A percentile compares a stretch with the other conserved stretches of the same genome.
phyloP scores from a whole-genome alignment of 64 coral and sea anemone species.

The Porites lutea region DNA sequence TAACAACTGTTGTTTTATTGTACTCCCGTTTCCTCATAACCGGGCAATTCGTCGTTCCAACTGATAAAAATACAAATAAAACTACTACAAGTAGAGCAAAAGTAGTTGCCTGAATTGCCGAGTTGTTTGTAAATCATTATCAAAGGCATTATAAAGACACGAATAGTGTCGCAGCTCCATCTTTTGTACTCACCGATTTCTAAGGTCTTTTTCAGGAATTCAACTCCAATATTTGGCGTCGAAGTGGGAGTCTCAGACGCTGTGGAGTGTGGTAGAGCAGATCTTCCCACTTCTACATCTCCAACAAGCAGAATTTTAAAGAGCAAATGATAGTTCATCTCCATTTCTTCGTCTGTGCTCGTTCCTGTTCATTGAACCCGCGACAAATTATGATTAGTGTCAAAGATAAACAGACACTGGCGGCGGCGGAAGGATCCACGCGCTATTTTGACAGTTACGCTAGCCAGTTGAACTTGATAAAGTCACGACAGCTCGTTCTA shows the following conservation, averaged over 20 bases:
- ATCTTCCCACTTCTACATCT: neutral
- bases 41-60: too few relatives aligned
- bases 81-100: too few relatives aligned
- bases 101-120: too few relatives aligned
- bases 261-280: neutral
- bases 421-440: neutral
- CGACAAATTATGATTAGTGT: neutral
- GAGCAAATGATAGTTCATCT: conserved; percentile 39
- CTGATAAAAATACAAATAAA: too few relatives aligned
- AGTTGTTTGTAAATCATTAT: too few relatives aligned
- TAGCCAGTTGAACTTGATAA: neutral
- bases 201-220: conserved; percentile 28
- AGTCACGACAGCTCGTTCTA: neutral
- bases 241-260: neutral
- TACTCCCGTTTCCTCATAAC: too few relatives aligned
- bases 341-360: neutral
- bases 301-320: conserved; percentile 32
- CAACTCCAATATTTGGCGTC: neutral
- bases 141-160: too few relatives aligned
- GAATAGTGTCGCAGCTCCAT: neutral
- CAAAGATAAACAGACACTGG: neutral
- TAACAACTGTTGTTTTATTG: too few relatives aligned
- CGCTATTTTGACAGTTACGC: too few relatives aligned
- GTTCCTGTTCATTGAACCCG: neutral
- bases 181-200: conserved; percentile 9